phyloP scores from a whole-genome alignment of 2,888 invertebrate species.

The Tipula confusa region DNA sequence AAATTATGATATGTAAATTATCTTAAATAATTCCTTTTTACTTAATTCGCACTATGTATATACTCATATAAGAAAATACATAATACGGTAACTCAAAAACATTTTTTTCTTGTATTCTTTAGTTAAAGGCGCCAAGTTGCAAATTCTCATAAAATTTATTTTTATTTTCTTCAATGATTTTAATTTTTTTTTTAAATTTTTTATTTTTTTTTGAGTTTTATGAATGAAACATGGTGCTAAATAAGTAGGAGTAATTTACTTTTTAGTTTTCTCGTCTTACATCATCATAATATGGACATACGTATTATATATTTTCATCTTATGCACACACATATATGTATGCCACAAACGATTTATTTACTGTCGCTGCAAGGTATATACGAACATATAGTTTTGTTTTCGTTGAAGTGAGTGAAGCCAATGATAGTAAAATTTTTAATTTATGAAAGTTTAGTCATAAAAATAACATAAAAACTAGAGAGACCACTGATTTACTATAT shows the following conservation, averaged over 20 bases:
- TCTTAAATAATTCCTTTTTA: background rate
- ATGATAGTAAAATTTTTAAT: background rate
- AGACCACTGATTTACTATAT: background rate
- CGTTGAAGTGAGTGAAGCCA: background rate
- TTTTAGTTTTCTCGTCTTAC: background rate
- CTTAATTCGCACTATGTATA: background rate
- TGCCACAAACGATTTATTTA: background rate
- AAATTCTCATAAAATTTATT: background rate
- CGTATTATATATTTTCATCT: too few species aligned
- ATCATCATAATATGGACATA: too few species aligned
- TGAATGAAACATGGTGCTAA: slow-evolving; percentile 20
- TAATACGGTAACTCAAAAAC: background rate
- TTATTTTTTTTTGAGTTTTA: too few species aligned
- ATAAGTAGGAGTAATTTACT: background rate
- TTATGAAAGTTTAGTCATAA: slow-evolving; percentile 4
- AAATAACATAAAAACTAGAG: too few species aligned
- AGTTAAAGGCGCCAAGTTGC: slow-evolving; percentile 12
- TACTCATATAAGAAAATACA: too few species aligned
- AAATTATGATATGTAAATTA: background rate
- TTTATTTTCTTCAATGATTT: background rate
- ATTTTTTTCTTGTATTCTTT: too few species aligned
- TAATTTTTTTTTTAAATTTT: too few species aligned
- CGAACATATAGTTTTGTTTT: background rate
- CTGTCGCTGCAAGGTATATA: background rate
- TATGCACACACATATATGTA: background rate